Conservation (phyloP, 2,113 vertebrate genomes). For the Chamaetylas fuelleborni region DNA sequence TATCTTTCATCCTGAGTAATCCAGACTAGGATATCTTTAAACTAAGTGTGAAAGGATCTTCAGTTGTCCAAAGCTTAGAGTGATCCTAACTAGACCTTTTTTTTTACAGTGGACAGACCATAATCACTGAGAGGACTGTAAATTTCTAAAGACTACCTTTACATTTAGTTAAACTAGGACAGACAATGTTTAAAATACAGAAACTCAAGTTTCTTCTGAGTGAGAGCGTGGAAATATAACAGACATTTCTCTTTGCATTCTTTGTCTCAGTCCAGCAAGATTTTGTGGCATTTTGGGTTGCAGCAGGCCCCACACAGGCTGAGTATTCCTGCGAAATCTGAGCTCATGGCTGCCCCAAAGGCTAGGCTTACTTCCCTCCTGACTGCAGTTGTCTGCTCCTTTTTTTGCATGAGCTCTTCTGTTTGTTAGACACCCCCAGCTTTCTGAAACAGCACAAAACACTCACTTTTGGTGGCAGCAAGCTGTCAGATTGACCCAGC, state of each 20-base stretch:
- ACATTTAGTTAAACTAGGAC: background rate
- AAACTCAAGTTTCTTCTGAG: background rate
- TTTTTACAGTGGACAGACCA: background rate
- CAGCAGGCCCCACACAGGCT: background rate
- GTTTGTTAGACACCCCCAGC: background rate
- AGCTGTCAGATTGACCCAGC: background rate
- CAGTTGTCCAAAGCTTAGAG: background rate
- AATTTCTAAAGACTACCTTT: background rate
- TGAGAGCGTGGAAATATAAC: background rate
- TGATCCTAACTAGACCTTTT: background rate
- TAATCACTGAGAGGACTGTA: background rate
- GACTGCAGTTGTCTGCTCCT: background rate
- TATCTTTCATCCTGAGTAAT: background rate
- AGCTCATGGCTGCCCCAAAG: slow-evolving; percentile 12
- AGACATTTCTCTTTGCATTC: background rate
- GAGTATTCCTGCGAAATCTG: background rate
- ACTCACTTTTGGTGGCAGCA: background rate
- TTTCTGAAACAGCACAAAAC: slow-evolving; percentile 11
- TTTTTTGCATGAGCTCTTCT: background rate
- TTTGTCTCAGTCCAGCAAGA: background rate
- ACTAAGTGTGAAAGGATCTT: background rate
- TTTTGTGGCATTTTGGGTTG: background rate
- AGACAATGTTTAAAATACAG: background rate
- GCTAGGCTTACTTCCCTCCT: background rate
- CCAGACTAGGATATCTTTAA: background rate